These are phyloP conservation scores for Netelia fuscicornis DNA, from an alignment of 2,888 invertebrate species.

Conservation along the genomic window DNA sequence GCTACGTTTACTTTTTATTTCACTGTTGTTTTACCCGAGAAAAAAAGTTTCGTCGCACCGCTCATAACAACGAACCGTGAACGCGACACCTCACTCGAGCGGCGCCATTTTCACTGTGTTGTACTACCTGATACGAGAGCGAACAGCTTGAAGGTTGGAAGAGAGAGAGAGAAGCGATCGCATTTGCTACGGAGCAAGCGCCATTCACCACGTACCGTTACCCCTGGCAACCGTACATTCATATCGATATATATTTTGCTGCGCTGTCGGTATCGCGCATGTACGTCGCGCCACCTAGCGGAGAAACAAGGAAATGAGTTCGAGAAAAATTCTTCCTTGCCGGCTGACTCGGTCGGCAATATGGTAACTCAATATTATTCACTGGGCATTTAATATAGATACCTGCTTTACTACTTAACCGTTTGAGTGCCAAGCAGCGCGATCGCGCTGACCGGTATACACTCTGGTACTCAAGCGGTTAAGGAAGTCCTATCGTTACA, in stretches of 20 bases:
- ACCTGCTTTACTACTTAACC: too few relatives aligned
- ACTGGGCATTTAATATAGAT: too few relatives aligned
- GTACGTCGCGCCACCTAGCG: neutral
- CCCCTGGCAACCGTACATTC: slow-evolving; percentile 68
- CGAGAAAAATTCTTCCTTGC: neutral
- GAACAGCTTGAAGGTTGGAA: neutral
- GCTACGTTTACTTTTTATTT: neutral
- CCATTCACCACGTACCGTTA: slow-evolving; percentile 63
- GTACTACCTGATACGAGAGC: slow-evolving; percentile 46
- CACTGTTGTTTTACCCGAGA: neutral
- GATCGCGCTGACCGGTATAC: too few relatives aligned
- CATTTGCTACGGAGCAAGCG: slow-evolving; percentile 61
- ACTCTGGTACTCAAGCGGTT: too few relatives aligned
- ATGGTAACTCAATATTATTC: too few relatives aligned
- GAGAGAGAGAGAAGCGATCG: neutral
- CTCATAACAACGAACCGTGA: slow-evolving; percentile 67
- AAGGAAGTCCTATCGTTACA: too few relatives aligned
- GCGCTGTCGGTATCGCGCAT: slow-evolving; percentile 47
- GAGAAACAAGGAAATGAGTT: neutral
- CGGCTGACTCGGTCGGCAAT: neutral
- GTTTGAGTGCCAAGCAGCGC: too few relatives aligned
- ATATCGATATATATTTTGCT: slow-evolving; percentile 42
- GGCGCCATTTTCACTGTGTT: slow-evolving; percentile 82
- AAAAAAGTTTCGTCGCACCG: slow-evolving; percentile 49
- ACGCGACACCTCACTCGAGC: slow-evolving; percentile 78